These are phyloP conservation scores for Apantesis nais DNA, from an alignment of 2,888 invertebrate genomes.

Conservation along the genomic window DNA sequence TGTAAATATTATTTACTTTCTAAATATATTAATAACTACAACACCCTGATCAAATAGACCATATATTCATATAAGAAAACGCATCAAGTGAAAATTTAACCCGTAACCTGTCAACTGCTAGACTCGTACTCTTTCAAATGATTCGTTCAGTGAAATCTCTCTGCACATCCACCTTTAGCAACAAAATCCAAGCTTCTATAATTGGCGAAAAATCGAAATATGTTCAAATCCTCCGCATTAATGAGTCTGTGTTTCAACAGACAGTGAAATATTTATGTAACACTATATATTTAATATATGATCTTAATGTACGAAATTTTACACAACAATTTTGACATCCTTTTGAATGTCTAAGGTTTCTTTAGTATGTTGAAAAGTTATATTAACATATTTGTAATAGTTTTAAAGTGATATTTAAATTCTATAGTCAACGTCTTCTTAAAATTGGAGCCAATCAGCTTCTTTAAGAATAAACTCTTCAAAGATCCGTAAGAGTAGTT, in stretches of 20 bases:
- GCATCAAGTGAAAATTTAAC: not conserved
- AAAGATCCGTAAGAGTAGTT: too few relatives aligned
- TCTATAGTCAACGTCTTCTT: not conserved
- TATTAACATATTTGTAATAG: slow-evolving; percentile 26
- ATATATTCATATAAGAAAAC: not conserved
- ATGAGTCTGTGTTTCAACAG: slow-evolving; percentile 10
- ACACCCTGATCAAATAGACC: not conserved
- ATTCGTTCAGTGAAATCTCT: not conserved
- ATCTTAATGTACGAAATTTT: slow-evolving; percentile 27
- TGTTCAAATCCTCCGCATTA: not conserved
- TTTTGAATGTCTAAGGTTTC: slow-evolving; percentile 24
- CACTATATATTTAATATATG: slow-evolving; percentile 23
- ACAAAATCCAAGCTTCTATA: not conserved
- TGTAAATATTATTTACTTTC: too few relatives aligned
- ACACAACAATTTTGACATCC: slow-evolving; percentile 37
- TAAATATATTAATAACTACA: too few relatives aligned
- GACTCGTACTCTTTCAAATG: not conserved
- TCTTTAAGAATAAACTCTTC: not conserved
- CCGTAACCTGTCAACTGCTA: not conserved
- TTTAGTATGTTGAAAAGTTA: slow-evolving; percentile 21
- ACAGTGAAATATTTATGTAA: slow-evolving; percentile 41
- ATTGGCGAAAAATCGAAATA: not conserved
- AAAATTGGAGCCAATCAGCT: not conserved
- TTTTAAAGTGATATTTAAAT: not conserved
- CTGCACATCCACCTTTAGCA: not conserved